Evolutionary conservation across 2,113 vertebrate species (phyloP), one percentile per base, ranked within the genome.

Genomic region (Pachyramphus minor): DNA sequence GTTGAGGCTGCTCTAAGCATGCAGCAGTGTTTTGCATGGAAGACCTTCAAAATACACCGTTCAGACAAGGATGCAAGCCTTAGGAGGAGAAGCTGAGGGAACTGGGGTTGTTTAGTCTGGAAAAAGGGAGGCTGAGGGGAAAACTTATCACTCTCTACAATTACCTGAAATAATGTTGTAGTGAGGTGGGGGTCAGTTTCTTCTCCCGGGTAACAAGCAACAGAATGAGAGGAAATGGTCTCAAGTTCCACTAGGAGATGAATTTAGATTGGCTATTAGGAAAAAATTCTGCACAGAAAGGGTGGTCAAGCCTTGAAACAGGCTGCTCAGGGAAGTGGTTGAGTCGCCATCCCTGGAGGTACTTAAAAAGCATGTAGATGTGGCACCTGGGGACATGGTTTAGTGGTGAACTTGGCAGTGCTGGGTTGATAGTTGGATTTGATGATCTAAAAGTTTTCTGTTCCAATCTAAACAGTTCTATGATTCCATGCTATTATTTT

Each of bases 141-240:
- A 11, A 50, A 8, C 16, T 72, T 30, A 64, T 19, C 50, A 14
- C 16, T 49, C 16, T 55, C 31, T 42, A 47, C 9, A 33, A 3
- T 49, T n/a, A 18, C 27, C 33, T 84, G 73, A 45, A 58, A 59
- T 37, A 44, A 72, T 33, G 23, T 21, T 20, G 28, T 21, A 44
- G 33, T 8, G 11, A 44, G 11, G 0, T 39, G 37, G 30, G 15
- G 8, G 11, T 44, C 0, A 0, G 23, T 6, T 23, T 72, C 44
- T 78, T 64, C 33, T 64, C 88, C 44, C 44, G 30, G 4, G 37
- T 37, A 78, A 44, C 23, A 64, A 50, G 37, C 23, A 30, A 52
- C 27, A 84, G 20, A 33, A 58, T 14, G 50, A 64, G 58, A 84
- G 33, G 37, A 64, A 72, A 59, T 22, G 16, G 20, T n/a, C 20